A percentile compares a stretch with the other conserved stretches of the same genome.
Evolutionary conservation across 2,797 vertebrate genomes (phyloP).

Genomic region (Sebastes reedi): DNA sequence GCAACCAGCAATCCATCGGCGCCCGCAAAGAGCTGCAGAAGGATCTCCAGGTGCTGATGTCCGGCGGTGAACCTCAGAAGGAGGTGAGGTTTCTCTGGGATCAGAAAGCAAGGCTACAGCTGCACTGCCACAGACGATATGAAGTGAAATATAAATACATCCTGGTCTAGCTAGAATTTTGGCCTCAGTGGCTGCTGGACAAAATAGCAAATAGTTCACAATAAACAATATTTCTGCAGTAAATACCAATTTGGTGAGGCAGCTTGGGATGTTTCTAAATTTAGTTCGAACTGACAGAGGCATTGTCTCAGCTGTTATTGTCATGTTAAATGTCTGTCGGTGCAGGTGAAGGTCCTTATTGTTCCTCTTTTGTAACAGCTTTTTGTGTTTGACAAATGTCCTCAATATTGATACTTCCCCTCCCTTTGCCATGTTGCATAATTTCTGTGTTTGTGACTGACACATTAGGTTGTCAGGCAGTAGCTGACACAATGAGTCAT

Average conservation of each 20-base stretch:
- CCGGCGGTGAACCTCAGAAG: conserved; percentile 91
- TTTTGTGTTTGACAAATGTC: not conserved
- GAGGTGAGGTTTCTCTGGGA: conserved; percentile 79
- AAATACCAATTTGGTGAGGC: not conserved
- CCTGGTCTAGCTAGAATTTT: not conserved
- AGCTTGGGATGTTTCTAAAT: not conserved
- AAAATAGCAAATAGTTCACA: not conserved
- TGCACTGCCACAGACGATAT: not conserved
- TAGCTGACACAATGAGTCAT: not conserved
- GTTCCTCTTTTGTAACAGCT: not conserved
- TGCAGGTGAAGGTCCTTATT: not conserved
- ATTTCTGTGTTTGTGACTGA: not conserved
- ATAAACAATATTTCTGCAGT: not conserved
- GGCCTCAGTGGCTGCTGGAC: not conserved
- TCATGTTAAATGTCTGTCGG: fast-evolving
- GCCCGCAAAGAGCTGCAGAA: conserved; percentile 96
- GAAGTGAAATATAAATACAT: not conserved
- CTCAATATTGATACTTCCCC: not conserved
- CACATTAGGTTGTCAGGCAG: not conserved
- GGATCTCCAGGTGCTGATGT: conserved; percentile 95
- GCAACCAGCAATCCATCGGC: conserved; percentile 95
- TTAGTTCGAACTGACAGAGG: not conserved
- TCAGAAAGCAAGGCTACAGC: not conserved
- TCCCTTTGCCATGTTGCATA: not conserved
- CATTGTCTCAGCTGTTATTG: not conserved